Base-by-base conservation (phyloP, 1,140 invertebrate species). In the Bradysia coprophila region DNA sequence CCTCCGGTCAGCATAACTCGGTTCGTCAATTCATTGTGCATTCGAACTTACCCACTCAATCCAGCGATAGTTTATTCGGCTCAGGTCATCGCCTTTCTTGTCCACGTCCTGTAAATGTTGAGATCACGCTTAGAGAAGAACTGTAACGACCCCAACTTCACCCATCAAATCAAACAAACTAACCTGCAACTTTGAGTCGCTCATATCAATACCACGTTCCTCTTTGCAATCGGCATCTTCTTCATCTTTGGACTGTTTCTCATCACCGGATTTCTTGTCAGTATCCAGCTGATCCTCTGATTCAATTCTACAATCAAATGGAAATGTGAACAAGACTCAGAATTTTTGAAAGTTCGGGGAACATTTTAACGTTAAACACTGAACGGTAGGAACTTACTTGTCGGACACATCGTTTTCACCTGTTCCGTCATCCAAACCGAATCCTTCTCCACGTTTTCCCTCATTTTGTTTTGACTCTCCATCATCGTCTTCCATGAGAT, bases 371-470 rank as follows among this genome's bases (percentile, higher is more conserved):
- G n/a, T n/a, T n/a, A n/a, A n/a, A n/a, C n/a, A n/a, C n/a, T n/a
- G n/a, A n/a, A n/a, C n/a, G n/a, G n/a, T n/a, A n/a, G n/a, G n/a
- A 15, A 64, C 65, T 54, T 66, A 63, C 49, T 69, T 82, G 60
- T 97, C 91, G 1, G 91, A 96, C 4, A 97, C 88, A 66, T 98
- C 93, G 53, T 88, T 91, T 45, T 83, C 72, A 10, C 91, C 92
- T 50, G 94, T 81, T 1, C 92, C 92, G 47, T 96, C 91, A 1
- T 87, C 89, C 2, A 97, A 63, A 0, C 92, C 93, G 60, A 81
- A 75, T 10, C 82, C 83, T 41, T 78, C 73, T 0, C 68, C 63
- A 8, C 68, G 55, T 45, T 72, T 69, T 23, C 69, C 63, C 28
- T 67, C 63, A 15, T 67, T 71, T 48, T 77, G 72, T 43, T 71